Evolutionary conservation across 2,113 vertebrate species (phyloP).

Genomic region (Lasiurus borealis): DNA sequence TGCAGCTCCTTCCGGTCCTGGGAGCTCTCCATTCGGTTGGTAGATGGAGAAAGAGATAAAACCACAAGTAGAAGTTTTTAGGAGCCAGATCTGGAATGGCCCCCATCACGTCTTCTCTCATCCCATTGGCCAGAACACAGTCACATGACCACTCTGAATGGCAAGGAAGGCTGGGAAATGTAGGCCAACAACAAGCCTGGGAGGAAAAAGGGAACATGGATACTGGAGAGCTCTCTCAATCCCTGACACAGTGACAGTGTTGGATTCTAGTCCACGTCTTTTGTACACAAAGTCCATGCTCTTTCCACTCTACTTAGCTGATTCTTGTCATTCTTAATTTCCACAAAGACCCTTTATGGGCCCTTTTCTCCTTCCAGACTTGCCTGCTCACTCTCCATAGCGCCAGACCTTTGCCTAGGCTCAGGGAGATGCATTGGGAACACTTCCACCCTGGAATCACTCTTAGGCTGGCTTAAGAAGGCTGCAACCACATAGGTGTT

Average conservation of each 20-base stretch:
- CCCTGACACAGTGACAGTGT: neutral
- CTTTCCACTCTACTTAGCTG: neutral
- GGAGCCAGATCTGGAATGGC: neutral
- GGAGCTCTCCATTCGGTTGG: neutral
- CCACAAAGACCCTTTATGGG: neutral
- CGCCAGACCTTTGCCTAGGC: neutral
- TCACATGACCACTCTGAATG: neutral
- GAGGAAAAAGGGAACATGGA: neutral
- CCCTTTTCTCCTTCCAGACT: neutral
- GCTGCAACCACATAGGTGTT: no score
- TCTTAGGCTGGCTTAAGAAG: neutral
- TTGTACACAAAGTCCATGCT: neutral
- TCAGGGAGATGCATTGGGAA: neutral
- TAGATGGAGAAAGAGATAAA: neutral
- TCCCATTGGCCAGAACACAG: neutral
- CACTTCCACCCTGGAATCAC: neutral
- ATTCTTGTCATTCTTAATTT: neutral
- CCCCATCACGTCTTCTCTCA: neutral
- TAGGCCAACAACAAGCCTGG: neutral
- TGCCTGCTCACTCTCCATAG: neutral
- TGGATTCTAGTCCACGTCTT: neutral
- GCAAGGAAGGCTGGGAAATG: slow-evolving; percentile 59
- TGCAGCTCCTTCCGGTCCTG: neutral
- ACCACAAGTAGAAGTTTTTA: neutral
- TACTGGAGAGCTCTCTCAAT: neutral